Conservation (phyloP, 2,888 invertebrate species). For the Polia nebulosa region DNA sequence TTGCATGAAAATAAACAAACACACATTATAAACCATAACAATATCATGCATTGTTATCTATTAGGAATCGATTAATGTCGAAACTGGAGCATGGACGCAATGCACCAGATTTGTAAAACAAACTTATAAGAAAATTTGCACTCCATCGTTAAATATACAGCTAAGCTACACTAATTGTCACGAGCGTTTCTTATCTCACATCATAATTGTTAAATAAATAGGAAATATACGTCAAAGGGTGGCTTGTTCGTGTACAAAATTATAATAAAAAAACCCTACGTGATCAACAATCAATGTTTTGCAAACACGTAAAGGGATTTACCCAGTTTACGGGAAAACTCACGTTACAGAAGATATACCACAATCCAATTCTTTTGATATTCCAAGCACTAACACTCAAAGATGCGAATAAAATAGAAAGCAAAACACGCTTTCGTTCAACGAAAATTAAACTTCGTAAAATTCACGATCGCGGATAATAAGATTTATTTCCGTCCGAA, state of each 20-base stretch:
- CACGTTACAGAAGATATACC: constrained; percentile 70
- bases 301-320: constrained; percentile 74
- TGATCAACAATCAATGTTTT: constrained; percentile 69
- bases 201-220: constrained; percentile 9
- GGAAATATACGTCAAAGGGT: not conserved
- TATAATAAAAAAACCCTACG: constrained; percentile 31
- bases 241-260: not conserved
- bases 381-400: constrained; percentile 66
- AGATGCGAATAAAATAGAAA: constrained; percentile 58
- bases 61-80: constrained; percentile 14
- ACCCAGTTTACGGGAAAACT: constrained; percentile 69
- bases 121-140: constrained; percentile 25
- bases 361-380: constrained; percentile 71
- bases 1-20: constrained; percentile 29
- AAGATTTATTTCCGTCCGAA: constrained; percentile 64
- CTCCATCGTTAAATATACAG: constrained; percentile 8
- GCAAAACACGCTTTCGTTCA: constrained; percentile 65
- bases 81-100: constrained; percentile 32
- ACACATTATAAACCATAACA: not conserved
- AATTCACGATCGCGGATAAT: constrained; percentile 74
- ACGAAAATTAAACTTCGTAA: constrained; percentile 71
- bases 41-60: constrained; percentile 24
- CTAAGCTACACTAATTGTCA: constrained; percentile 16
- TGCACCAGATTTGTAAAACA: constrained; percentile 9
- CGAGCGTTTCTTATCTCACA: constrained; percentile 22